phyloP scores from a whole-genome alignment of 2,113 vertebrate genomes.

The Arizona elegans region DNA sequence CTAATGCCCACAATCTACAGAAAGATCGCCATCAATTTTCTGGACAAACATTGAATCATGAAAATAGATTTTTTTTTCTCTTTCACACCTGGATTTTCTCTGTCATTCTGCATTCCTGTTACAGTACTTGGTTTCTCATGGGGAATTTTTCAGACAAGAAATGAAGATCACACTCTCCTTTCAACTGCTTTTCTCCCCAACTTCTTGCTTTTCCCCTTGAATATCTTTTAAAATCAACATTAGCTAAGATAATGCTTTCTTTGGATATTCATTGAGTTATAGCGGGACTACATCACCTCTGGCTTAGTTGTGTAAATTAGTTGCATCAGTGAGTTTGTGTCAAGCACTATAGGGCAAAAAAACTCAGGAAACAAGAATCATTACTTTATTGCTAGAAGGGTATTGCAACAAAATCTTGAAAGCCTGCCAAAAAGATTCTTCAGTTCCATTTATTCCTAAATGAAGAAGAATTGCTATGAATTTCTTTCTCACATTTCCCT shows the following conservation, averaged over 20 bases:
- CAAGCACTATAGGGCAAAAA: too few species aligned
- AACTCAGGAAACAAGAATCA: neutral
- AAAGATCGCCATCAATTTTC: neutral
- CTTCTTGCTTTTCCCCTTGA: neutral
- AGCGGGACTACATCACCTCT: neutral
- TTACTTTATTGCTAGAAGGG: neutral
- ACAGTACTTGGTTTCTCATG: neutral
- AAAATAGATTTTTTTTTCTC: neutral
- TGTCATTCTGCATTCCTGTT: neutral
- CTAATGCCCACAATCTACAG: neutral
- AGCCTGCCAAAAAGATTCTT: neutral
- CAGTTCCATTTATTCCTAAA: neutral
- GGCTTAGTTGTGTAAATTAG: neutral
- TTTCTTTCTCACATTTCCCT: neutral
- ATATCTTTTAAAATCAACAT: neutral
- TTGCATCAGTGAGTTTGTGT: neutral
- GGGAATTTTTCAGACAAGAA: neutral
- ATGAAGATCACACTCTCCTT: neutral
- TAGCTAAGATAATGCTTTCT: neutral
- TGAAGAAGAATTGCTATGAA: neutral
- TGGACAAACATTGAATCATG: neutral
- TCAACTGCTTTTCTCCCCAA: neutral
- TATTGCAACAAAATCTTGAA: neutral
- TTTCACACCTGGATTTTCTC: neutral
- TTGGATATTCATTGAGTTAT: neutral